Conservation (phyloP, 2,113 vertebrate genomes). For the Dasyornis broadbenti region DNA sequence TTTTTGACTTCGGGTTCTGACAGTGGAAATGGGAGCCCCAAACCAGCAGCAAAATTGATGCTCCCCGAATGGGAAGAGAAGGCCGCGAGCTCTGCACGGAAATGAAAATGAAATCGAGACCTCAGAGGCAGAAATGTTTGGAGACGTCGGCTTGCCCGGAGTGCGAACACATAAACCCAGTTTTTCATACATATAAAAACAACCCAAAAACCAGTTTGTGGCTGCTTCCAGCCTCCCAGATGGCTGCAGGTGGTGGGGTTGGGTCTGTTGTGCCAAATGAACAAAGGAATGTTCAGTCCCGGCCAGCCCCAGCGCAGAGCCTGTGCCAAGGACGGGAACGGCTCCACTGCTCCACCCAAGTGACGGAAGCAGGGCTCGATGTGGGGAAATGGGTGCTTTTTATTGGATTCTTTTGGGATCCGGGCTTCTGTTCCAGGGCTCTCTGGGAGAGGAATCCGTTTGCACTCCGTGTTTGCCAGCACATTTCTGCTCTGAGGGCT, state of each 20-base stretch:
- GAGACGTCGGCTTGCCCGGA: neutral
- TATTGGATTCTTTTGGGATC: neutral
- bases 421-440: neutral
- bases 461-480: conserved; percentile 14
- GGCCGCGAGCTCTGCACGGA: neutral
- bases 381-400: neutral
- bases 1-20: neutral
- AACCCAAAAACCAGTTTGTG: no score
- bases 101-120: conserved; percentile 15
- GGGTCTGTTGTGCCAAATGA: neutral
- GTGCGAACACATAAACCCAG: neutral
- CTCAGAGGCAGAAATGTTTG: conserved; percentile 15
- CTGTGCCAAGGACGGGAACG: neutral
- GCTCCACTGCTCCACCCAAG: neutral
- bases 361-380: neutral
- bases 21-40: neutral
- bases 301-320: neutral
- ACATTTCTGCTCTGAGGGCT: neutral
- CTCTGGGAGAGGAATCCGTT: neutral
- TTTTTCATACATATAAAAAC: no score
- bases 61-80: neutral
- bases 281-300: neutral
- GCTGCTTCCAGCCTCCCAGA: neutral
- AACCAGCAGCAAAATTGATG: neutral
- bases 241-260: neutral